These are phyloP conservation scores for Phragmatobia fuliginosa DNA, from an alignment of 2,888 invertebrate genomes.

Conservation along the genomic window DNA sequence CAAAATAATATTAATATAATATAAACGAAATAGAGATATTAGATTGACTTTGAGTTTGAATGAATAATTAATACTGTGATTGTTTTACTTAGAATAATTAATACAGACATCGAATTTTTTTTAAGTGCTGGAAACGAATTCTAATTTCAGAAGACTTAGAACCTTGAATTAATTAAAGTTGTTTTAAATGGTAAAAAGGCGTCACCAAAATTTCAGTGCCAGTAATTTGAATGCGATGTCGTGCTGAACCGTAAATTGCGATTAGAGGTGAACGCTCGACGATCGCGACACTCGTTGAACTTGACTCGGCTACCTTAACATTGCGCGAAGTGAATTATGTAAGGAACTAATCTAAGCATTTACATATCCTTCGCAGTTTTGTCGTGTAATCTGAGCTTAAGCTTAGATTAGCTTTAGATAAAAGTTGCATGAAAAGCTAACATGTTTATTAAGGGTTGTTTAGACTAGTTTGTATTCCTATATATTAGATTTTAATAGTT, in stretches of 20 bases:
- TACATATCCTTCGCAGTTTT: slow-evolving; percentile 25
- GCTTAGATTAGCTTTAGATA: not conserved
- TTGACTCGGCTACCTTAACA: slow-evolving; percentile 77
- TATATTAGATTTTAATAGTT: not conserved
- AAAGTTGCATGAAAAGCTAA: not conserved
- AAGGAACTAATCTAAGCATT: slow-evolving; percentile 51
- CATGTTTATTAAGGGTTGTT: not conserved
- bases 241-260: slow-evolving; percentile 61
- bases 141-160: not conserved
- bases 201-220: slow-evolving; percentile 18
- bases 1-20: too few species aligned
- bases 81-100: too few species aligned
- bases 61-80: too few species aligned
- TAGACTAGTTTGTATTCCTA: not conserved
- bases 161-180: not conserved
- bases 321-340: slow-evolving; percentile 62
- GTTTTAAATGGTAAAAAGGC: slow-evolving; percentile 17
- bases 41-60: too few species aligned
- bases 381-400: not conserved
- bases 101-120: too few species aligned
- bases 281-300: slow-evolving; percentile 69
- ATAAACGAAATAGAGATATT: too few species aligned
- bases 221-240: slow-evolving; percentile 37
- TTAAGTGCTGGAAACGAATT: not conserved
- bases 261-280: slow-evolving; percentile 78